Evolutionary conservation across 2,113 vertebrate genomes (phyloP).

Genomic region (Stictonetta naevosa): DNA sequence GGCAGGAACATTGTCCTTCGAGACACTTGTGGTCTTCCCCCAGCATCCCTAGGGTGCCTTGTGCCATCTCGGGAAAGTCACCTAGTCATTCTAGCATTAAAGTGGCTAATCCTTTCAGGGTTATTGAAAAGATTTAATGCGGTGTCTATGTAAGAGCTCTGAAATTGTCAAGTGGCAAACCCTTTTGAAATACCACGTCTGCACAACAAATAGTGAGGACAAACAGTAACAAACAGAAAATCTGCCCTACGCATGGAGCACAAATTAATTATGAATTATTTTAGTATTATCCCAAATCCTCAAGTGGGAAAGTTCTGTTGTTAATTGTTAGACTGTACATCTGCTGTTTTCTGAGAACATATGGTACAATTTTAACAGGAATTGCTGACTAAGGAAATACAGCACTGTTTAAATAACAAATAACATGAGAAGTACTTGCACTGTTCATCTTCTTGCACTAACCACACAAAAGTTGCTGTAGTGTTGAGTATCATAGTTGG

Average conservation of each 20-base stretch:
- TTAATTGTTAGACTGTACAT: slow-evolving; percentile 42
- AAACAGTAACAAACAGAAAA: not conserved
- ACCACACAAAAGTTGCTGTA: not conserved
- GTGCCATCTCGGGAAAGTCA: not conserved
- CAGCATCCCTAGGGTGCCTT: not conserved
- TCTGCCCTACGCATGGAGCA: not conserved
- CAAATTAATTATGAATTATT: slow-evolving; percentile 8
- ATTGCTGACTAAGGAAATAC: slow-evolving; percentile 37
- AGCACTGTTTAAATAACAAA: not conserved
- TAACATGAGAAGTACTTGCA: not conserved
- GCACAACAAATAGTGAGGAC: not conserved
- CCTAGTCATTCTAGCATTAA: not conserved
- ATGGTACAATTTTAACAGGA: not conserved
- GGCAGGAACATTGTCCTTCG: not conserved
- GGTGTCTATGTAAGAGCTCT: not conserved
- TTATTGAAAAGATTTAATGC: not conserved
- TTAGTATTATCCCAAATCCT: not conserved
- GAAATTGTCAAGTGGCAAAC: not conserved
- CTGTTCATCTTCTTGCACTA: not conserved
- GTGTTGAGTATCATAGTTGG: not conserved
- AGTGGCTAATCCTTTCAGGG: not conserved
- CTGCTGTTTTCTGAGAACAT: slow-evolving; percentile 37
- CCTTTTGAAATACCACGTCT: not conserved
- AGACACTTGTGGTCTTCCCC: not conserved
- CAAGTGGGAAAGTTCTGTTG: not conserved